Evolutionary conservation across 2,888 invertebrate genomes (phyloP), one percentile per base, ranked within the genome.

Genomic region (Callimorpha dominula): DNA sequence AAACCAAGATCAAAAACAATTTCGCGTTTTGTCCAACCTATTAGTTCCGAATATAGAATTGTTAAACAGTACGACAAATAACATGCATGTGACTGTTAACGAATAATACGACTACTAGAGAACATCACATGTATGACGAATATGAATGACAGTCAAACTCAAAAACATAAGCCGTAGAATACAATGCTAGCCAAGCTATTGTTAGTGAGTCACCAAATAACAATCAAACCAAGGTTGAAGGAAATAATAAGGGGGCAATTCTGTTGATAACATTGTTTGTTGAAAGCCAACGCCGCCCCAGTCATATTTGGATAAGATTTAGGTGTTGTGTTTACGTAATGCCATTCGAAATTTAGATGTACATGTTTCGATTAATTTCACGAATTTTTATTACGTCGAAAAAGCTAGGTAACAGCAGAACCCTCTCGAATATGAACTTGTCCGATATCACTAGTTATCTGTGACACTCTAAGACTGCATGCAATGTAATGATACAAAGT

Each of bases 101-200:
- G 50, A n/a, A 66, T 6, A 66, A n/a, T 54, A 54, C n/a, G 12
- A 20, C 14, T 67, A 54, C 54, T 50, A 50, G 49, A 50, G 49
- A 69, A 70, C 50, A 52, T 64, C 20, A 70, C 49, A 52, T 42
- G 52, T 70, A 70, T 70, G 64, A 70, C 70, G 50, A 70, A 65
- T 65, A 65, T 60, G 66, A 50, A 31, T 60, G 50, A 62, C 66
- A 66, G 60, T 71, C 40, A 60, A 70, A 52, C 52, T 57, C 57
- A 31, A 46, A 31, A 46, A 17, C 40, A 50, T 42, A 64, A 64
- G 42, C 15, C 42, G 52, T 15, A 11, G 17, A 43, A 31, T 40
- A 65, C 70, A 70, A 70, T 65, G 20, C 52, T 54, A 54, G 20
- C 4, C 57, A 46, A 42, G 54, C 71, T 11, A 71, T 71, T 60